phyloP scores from a whole-genome alignment of 2,797 vertebrate species.

The Neoniphon sammara region DNA sequence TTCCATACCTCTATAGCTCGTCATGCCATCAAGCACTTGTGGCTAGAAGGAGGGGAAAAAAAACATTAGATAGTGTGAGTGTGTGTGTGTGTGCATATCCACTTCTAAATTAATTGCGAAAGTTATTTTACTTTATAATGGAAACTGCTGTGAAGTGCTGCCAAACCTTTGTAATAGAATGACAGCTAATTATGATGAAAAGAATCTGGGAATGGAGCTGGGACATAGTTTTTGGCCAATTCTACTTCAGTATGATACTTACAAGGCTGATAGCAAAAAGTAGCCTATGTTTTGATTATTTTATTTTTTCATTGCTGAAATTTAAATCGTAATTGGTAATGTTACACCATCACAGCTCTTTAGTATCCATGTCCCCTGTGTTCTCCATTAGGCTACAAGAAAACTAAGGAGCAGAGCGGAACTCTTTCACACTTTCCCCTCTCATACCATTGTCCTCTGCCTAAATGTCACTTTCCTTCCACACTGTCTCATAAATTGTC shows the following conservation, averaged over 20 bases:
- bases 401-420: not conserved
- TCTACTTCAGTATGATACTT: not conserved
- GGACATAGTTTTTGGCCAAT: not conserved
- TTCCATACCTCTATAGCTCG: not conserved
- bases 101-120: not conserved
- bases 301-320: not conserved
- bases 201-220: not conserved
- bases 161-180: too few relatives aligned
- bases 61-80: not conserved
- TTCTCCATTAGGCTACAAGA: conserved; percentile 4
- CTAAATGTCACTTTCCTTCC: not conserved
- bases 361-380: not conserved
- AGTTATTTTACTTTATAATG: conserved; percentile 5
- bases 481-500: not conserved
- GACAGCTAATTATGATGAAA: not conserved
- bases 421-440: not conserved
- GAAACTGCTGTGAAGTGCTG: not conserved
- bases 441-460: not conserved
- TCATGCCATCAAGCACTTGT: not conserved
- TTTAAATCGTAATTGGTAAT: not conserved
- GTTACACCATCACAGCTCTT: not conserved
- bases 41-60: not conserved
- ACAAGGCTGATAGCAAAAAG: too few relatives aligned
- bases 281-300: not conserved
- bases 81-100: not conserved